Evolutionary conservation across 2,113 vertebrate genomes (phyloP).

Genomic region (Eptesicus fuscus): DNA sequence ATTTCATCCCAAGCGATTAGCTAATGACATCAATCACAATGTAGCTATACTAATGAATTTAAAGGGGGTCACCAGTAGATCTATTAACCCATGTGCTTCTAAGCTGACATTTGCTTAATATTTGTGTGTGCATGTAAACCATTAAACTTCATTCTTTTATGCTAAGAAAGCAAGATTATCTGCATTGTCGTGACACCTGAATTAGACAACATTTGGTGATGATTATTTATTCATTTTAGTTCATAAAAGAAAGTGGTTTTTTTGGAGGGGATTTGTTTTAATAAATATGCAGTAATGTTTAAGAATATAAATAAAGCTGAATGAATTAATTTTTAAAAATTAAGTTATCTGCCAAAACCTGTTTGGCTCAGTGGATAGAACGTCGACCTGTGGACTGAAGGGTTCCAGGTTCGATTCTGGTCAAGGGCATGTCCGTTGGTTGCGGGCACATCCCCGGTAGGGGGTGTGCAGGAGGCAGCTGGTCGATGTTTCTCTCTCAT

Average conservation of each 20-base stretch:
- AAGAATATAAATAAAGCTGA: not conserved
- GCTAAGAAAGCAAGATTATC: not conserved
- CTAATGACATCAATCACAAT: not conserved
- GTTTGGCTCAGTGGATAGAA: too few species aligned
- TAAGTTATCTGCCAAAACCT: too few species aligned
- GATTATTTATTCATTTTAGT: not conserved
- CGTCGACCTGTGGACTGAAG: too few species aligned
- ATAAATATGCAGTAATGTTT: not conserved
- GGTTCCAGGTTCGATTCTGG: too few species aligned
- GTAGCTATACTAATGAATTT: not conserved
- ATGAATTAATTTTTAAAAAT: too few species aligned
- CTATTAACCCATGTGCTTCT: too few species aligned
- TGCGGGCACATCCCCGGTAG: too few species aligned
- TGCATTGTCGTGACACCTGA: not conserved
- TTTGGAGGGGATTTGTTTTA: not conserved
- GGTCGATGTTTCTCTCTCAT: too few species aligned
- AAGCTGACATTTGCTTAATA: not conserved
- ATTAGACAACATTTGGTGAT: not conserved
- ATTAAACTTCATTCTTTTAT: not conserved
- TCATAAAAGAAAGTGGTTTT: not conserved
- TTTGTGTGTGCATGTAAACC: not conserved
- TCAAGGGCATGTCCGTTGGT: too few species aligned
- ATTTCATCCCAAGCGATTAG: not conserved
- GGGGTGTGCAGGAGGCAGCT: too few species aligned
- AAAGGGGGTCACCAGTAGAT: not conserved